A percentile compares a stretch with the other conserved stretches of the same genome.
phyloP scores from a whole-genome alignment of 1,140 invertebrate genomes.

The Ridgeia piscesae region DNA sequence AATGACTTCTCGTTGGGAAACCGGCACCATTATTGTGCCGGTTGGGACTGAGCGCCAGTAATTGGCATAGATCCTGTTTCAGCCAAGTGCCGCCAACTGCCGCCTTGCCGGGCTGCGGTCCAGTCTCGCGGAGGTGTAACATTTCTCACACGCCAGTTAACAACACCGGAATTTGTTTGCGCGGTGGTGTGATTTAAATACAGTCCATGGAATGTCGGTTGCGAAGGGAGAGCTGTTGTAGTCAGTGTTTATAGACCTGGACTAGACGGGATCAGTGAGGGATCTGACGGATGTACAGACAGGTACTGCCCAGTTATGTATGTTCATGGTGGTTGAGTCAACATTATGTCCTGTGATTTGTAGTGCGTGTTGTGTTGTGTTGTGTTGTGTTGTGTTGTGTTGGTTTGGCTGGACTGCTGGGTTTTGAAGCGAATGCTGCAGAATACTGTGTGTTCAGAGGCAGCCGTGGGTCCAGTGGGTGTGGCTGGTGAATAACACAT shows the following conservation, averaged over 20 bases:
- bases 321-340: background rate
- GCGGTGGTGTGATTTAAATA: background rate
- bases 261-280: background rate
- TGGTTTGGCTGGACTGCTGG: background rate
- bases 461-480: too few relatives aligned
- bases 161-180: background rate
- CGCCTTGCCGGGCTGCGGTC: background rate
- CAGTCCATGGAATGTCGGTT: background rate
- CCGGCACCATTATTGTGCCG: background rate
- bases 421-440: background rate
- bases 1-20: background rate
- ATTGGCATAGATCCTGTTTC: background rate
- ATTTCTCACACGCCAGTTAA: background rate
- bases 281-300: background rate
- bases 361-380: background rate
- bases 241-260: background rate
- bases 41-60: background rate
- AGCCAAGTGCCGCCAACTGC: too few relatives aligned
- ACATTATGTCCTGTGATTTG: background rate
- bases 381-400: too few relatives aligned
- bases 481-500: too few relatives aligned
- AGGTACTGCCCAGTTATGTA: background rate
- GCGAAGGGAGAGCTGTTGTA: background rate
- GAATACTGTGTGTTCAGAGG: background rate
- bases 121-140: background rate